Evolutionary conservation across 2,888 invertebrate genomes (phyloP).

Genomic region (Lasioglossum leucozonium): DNA sequence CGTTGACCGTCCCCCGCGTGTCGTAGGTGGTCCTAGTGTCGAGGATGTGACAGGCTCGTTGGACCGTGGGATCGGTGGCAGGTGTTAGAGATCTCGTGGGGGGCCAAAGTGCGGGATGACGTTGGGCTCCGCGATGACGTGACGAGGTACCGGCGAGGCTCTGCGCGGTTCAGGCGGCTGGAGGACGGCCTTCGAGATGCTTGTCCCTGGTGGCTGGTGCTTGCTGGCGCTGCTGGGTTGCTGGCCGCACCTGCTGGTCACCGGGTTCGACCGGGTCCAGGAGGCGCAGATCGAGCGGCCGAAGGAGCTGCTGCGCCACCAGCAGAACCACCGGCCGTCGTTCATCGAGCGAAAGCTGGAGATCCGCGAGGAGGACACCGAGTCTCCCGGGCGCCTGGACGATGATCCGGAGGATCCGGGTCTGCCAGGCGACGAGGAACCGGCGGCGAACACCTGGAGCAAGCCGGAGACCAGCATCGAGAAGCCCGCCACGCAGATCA

Average conservation of each 20-base stretch:
- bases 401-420: slow-evolving; percentile 11
- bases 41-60: neutral
- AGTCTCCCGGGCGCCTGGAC: neutral
- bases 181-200: slow-evolving; percentile 58
- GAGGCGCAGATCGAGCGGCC: slow-evolving; percentile 71
- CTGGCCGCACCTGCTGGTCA: slow-evolving; percentile 33
- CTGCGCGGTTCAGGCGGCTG: neutral
- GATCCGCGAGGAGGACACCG: slow-evolving; percentile 15
- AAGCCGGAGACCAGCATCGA: slow-evolving; percentile 66
- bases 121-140: slow-evolving; percentile 17
- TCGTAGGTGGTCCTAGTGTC: neutral
- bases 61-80: neutral
- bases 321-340: slow-evolving; percentile 78
- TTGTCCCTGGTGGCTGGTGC: slow-evolving; percentile 56
- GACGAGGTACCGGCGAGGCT: slow-evolving; percentile 6
- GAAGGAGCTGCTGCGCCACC: slow-evolving; percentile 78
- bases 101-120: neutral
- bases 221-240: slow-evolving; percentile 59
- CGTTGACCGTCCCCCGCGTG: neutral
- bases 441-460: neutral
- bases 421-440: slow-evolving; percentile 16
- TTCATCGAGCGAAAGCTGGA: slow-evolving; percentile 79
- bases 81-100: neutral
- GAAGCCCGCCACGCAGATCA: slow-evolving; percentile 79
- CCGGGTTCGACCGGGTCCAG: slow-evolving; percentile 48